Evolutionary conservation across 2,888 invertebrate genomes (phyloP).

Genomic region (Orchesellides sinensis): DNA sequence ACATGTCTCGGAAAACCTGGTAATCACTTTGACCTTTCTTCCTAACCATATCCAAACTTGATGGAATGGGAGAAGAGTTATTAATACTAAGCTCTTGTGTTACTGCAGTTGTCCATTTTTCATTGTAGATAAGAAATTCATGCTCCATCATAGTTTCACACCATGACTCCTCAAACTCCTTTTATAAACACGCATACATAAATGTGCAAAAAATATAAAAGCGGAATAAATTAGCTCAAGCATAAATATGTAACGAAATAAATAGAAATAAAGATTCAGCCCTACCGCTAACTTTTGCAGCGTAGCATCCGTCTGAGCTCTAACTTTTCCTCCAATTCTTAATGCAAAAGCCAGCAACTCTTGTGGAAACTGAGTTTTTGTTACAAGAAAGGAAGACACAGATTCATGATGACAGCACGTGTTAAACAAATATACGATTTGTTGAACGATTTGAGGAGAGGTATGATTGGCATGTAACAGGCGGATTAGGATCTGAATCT

Average conservation of each 20-base stretch:
- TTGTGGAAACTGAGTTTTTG: conserved; percentile 61
- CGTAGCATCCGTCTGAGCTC: conserved; percentile 27
- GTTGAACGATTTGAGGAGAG: conserved; percentile 50
- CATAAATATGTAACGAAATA: not conserved
- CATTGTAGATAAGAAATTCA: conserved; percentile 59
- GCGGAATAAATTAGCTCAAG: not conserved
- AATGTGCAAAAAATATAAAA: not conserved
- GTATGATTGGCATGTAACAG: conserved; percentile 30
- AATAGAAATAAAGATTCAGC: not conserved
- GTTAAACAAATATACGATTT: conserved; percentile 51
- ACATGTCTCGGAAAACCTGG: conserved; percentile 14
- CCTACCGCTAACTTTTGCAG: conserved; percentile 56
- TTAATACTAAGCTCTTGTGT: conserved; percentile 3
- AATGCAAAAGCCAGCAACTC: conserved; percentile 55
- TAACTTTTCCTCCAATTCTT: conserved; percentile 29
- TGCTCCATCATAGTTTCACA: conserved; percentile 56
- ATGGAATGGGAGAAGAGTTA: not conserved
- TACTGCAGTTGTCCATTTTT: conserved; percentile 52
- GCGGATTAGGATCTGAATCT: conserved; percentile 55
- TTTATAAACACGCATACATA: not conserved
- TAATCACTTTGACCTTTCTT: not conserved
- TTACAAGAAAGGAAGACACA: conserved; percentile 46
- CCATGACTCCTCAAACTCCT: conserved; percentile 62
- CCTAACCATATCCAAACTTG: too few species aligned
- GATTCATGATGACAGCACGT: conserved; percentile 49